Conservation (phyloP, 2,797 vertebrate species). For the Fratercula arctica region DNA sequence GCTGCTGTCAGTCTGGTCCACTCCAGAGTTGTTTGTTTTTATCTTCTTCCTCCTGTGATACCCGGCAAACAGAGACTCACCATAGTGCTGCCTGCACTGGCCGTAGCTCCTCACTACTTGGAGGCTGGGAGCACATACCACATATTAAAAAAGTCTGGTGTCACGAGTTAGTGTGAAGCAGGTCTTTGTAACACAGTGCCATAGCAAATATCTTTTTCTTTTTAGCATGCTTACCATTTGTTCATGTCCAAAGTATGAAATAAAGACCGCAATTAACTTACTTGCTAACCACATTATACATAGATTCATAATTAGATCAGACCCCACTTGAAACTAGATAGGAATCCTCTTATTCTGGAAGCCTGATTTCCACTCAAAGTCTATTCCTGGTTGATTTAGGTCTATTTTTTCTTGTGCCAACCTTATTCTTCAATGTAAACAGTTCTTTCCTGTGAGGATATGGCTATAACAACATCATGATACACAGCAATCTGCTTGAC, state of each 20-base stretch:
- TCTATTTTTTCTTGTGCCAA: not conserved
- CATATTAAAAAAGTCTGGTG: not conserved
- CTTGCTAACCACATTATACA: not conserved
- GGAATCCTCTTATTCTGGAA: not conserved
- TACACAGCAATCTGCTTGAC: not conserved
- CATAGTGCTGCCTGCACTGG: not conserved
- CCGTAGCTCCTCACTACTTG: not conserved
- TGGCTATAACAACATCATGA: not conserved
- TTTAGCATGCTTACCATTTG: not conserved
- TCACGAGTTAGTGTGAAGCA: not conserved
- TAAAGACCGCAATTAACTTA: not conserved
- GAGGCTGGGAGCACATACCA: not conserved
- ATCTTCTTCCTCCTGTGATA: not conserved
- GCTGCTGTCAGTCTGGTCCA: not conserved
- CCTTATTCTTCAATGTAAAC: not conserved
- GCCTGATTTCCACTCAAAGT: not conserved
- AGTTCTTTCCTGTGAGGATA: not conserved
- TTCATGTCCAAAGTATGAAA: not conserved
- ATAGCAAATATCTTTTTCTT: not conserved
- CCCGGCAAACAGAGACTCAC: not conserved
- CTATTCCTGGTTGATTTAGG: not conserved
- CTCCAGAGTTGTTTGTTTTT: not conserved
- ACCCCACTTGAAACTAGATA: not conserved
- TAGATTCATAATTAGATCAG: not conserved
- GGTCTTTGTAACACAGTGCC: not conserved